Base-by-base conservation (phyloP, 2,113 vertebrate genomes). In the Callospermophilus lateralis region DNA sequence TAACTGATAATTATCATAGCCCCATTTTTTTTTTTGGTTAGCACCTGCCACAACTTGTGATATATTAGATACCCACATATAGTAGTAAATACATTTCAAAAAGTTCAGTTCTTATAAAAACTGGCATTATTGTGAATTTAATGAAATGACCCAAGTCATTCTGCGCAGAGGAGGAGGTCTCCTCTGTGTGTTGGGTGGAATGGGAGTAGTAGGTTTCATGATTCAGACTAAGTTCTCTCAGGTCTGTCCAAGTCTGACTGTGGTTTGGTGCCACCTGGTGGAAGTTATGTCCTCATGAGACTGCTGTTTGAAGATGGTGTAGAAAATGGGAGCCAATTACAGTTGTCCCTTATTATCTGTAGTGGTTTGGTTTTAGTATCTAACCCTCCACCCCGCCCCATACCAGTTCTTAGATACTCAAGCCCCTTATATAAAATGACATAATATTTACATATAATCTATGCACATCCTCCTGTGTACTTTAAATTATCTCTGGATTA, bases 211-310 rank as follows among this genome's bases (percentile, higher is more conserved):
- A 26, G 16, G 24, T 76, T 55, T 53, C 6, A 70, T 53, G 39
- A 45, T 39, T 88, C 19, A 26, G 17, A 77, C 11, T 15, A 13
- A 53, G 51, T 8, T 72, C 3, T 22, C 20, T 20, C 79, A 61
- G 11, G 28, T 45, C 51, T 32, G 61, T 32, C 30, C 42, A 37
- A n/a, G 72, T 94, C 65, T 2, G 55, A 68, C n/a, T 97, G 76
- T 94, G 88, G 68, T 97, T 95, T 98, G 96, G 95, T 94, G 97
- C 97, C 97, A 94, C 94, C 97, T 98, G 94, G 91, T 97, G 97
- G 94, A 61, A 51, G 45, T 16, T 78, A 28, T 72, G 32, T 65
- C 16, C 37, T 84, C 34, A 63, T 78, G n/a, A 39, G 70, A 77
- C 32, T 17, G 63, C 53, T 86, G 24, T 88, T 58, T 51, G 77